Evolutionary conservation across 2,888 invertebrate species (phyloP).

Genomic region (Serrognathus titanus): DNA sequence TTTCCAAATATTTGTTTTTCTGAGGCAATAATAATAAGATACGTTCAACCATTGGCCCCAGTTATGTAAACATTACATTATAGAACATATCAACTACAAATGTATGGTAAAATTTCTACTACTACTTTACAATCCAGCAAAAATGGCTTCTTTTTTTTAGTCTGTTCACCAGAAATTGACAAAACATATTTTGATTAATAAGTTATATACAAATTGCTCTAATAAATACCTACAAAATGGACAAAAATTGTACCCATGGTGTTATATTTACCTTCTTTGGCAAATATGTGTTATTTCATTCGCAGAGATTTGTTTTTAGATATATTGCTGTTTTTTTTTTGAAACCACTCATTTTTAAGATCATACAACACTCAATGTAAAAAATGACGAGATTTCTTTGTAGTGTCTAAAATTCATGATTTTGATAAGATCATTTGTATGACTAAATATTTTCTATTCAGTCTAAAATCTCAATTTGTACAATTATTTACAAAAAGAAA

Average conservation of each 20-base stretch:
- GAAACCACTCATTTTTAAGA: slow-evolving; percentile 13
- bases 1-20: slow-evolving; percentile 20
- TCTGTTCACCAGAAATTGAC: slow-evolving; percentile 22
- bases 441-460: slow-evolving; percentile 31
- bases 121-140: not conserved
- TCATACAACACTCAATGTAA: slow-evolving; percentile 1
- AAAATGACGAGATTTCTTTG: not conserved
- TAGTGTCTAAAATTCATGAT: not conserved
- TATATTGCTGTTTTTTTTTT: slow-evolving; percentile 17
- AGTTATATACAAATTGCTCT: slow-evolving; percentile 41
- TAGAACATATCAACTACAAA: slow-evolving; percentile 6
- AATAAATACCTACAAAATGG: slow-evolving; percentile 24
- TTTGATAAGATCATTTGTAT: slow-evolving; percentile 15
- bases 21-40: slow-evolving; percentile 46
- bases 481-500: slow-evolving; percentile 23
- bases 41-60: slow-evolving; percentile 47
- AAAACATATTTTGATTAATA: slow-evolving; percentile 33
- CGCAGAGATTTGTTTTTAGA: slow-evolving; percentile 9
- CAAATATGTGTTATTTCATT: slow-evolving; percentile 13
- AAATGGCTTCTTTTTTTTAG: not conserved
- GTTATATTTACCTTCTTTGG: slow-evolving; percentile 27
- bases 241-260: slow-evolving; percentile 28
- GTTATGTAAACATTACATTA: slow-evolving; percentile 21
- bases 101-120: not conserved
- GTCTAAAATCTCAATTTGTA: slow-evolving; percentile 39